Conservation (phyloP, 2,797 vertebrate species). For the Rhinoraja longicauda region DNA sequence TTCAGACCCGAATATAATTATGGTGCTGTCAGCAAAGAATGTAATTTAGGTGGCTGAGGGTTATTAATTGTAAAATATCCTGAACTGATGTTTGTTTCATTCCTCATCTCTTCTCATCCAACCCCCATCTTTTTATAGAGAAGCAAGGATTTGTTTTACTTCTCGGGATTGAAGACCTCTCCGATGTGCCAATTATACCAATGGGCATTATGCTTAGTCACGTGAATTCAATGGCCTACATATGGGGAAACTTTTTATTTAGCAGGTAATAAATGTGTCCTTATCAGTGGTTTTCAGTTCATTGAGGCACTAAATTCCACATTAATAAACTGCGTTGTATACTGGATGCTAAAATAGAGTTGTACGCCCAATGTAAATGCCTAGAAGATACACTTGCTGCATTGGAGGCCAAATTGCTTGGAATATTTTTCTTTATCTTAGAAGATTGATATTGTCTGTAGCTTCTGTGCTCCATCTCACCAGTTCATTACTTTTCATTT, state of each 20-base stretch:
- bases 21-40: background rate
- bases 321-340: background rate
- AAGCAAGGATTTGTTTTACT: background rate
- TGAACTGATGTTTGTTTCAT: background rate
- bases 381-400: background rate
- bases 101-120: background rate
- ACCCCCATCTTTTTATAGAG: background rate
- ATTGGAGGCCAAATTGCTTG: background rate
- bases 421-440: background rate
- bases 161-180: background rate
- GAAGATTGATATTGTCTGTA: no score
- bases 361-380: background rate
- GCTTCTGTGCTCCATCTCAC: background rate
- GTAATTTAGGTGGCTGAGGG: background rate
- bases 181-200: background rate
- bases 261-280: conserved; percentile 45
- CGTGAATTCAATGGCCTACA: conserved; percentile 44
- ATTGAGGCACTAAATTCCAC: background rate
- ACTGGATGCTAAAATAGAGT: background rate
- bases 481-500: background rate
- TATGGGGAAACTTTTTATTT: conserved; percentile 57
- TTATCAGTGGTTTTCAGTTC: background rate
- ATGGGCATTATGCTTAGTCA: conserved; percentile 49
- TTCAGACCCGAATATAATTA: no score
- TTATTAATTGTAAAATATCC: background rate